These are phyloP conservation scores for Cephonodes hylas DNA, from an alignment of 2,888 invertebrate genomes.

Conservation along the genomic window DNA sequence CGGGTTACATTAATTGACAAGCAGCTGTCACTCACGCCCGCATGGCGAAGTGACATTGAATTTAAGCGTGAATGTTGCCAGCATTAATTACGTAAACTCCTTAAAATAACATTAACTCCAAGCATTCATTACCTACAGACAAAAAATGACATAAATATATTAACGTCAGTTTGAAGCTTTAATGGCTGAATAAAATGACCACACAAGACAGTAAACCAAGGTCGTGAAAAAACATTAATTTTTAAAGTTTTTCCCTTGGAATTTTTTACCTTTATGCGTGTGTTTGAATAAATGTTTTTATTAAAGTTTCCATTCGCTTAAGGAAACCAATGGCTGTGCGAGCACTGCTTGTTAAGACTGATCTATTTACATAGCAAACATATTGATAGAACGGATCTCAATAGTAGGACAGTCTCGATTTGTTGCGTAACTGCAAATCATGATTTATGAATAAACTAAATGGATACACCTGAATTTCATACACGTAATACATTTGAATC, in stretches of 20 bases:
- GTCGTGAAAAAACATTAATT: neutral
- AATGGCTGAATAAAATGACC: neutral
- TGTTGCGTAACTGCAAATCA: no score
- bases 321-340: no score
- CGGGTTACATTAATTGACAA: neutral
- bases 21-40: neutral
- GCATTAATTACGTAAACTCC: neutral
- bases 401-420: no score
- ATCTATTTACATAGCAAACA: no score
- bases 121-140: neutral
- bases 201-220: neutral
- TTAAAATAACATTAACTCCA: neutral
- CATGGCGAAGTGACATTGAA: constrained; percentile 3
- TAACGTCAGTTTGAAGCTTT: neutral
- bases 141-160: neutral
- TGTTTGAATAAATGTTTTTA: no score
- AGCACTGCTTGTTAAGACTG: no score
- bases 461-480: no score
- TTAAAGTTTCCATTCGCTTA: no score
- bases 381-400: no score
- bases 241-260: neutral
- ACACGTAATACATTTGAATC: no score
- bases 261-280: no score
- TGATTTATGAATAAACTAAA: no score
- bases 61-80: constrained; percentile 1